These are phyloP conservation scores for Dendroctonus valens DNA, from an alignment of 1,140 invertebrate genomes.

Conservation along the genomic window DNA sequence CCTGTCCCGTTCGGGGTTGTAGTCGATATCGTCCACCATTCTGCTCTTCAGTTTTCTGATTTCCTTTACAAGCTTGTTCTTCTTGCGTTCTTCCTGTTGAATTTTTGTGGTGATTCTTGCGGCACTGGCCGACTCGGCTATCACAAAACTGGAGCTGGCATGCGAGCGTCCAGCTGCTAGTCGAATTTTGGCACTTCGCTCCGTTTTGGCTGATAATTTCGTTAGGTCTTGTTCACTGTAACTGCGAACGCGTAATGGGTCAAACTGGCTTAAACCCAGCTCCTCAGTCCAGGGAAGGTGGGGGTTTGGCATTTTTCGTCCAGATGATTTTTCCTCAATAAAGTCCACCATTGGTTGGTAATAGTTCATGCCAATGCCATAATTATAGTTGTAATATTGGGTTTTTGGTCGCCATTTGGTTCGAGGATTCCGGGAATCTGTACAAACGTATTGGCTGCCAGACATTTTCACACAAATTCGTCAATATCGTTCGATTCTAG, in stretches of 20 bases:
- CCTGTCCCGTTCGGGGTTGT: slow-evolving; percentile 40
- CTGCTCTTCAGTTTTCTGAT: slow-evolving; percentile 43
- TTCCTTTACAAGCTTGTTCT: slow-evolving; percentile 41
- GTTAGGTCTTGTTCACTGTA: slow-evolving; percentile 65
- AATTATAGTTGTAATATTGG: slow-evolving; percentile 73
- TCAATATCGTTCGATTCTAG: slow-evolving; percentile 1
- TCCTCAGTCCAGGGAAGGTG: slow-evolving; percentile 75
- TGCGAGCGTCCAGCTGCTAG: slow-evolving; percentile 56
- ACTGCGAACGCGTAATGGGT: slow-evolving; percentile 42
- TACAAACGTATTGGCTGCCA: slow-evolving; percentile 1
- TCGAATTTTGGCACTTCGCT: slow-evolving; percentile 66
- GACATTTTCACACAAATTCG: slow-evolving; percentile 4
- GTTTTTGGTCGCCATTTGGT: slow-evolving; percentile 58
- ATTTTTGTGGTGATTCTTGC: slow-evolving; percentile 42
- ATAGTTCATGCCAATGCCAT: slow-evolving; percentile 75
- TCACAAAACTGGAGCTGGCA: slow-evolving; percentile 39
- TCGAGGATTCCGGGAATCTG: slow-evolving; percentile 8
- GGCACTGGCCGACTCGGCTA: slow-evolving; percentile 41
- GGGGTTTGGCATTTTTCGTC: slow-evolving; percentile 56
- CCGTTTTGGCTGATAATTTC: slow-evolving; percentile 61
- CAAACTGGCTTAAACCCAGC: slow-evolving; percentile 60
- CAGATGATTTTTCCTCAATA: slow-evolving; percentile 58
- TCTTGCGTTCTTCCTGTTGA: slow-evolving; percentile 36
- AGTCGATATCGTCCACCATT: slow-evolving; percentile 44
- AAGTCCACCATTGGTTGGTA: slow-evolving; percentile 84